These are phyloP conservation scores for Aphelenchoides avenae DNA, from an alignment of 1,140 invertebrate genomes.

Conservation along the genomic window DNA sequence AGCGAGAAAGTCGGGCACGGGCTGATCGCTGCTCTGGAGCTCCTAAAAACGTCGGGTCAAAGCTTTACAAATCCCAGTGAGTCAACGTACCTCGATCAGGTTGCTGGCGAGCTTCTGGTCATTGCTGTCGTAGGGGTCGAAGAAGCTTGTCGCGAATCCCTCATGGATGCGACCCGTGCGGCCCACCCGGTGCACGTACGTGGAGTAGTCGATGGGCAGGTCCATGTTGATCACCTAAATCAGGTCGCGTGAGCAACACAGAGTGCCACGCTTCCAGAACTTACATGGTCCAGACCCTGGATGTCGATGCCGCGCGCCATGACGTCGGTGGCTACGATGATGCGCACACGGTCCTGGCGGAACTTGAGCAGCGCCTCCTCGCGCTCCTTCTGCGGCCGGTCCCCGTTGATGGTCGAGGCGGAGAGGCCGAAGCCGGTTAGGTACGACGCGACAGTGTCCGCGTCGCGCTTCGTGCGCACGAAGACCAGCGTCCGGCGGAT, in stretches of 20 bases:
- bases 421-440: conserved; percentile 62
- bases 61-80: no score
- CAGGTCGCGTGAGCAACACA: no score
- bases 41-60: no score
- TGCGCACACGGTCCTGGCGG: conserved; percentile 65
- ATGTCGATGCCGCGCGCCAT: conserved; percentile 86
- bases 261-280: no score
- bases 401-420: conserved; percentile 59
- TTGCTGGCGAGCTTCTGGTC: no score
- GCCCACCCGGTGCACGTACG: conserved; percentile 87
- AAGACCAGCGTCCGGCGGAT: conserved; percentile 75
- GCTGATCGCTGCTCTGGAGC: no score
- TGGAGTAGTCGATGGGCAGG: conserved; percentile 82
- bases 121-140: conserved; percentile 36
- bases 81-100: no score
- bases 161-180: conserved; percentile 70
- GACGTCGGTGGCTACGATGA: conserved; percentile 87
- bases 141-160: conserved; percentile 38
- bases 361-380: conserved; percentile 82
- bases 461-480: conserved; percentile 79
- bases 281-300: conserved; percentile 76
- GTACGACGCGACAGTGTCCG: conserved; percentile 78
- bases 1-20: no score
- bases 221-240: conserved; percentile 80
- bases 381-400: conserved; percentile 78